phyloP scores from a whole-genome alignment of 2,113 vertebrate genomes.

The Ptychochromis oligacanthus region DNA sequence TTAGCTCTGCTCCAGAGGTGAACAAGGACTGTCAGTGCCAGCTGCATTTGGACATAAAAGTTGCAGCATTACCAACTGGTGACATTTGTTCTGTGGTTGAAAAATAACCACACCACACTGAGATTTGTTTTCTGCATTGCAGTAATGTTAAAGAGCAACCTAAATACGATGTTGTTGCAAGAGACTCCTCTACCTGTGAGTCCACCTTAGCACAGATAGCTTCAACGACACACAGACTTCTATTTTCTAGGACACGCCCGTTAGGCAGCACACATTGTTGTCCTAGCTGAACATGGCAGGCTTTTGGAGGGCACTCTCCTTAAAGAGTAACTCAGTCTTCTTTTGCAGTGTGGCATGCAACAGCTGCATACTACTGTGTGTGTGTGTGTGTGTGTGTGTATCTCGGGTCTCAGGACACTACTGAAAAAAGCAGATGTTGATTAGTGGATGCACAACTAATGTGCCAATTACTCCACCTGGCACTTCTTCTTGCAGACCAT shows the following conservation, averaged over 20 bases:
- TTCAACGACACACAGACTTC: background rate
- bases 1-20: too few species aligned
- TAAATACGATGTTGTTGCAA: background rate
- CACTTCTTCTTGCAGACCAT: background rate
- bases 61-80: too few species aligned
- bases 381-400: background rate
- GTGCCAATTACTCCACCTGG: background rate
- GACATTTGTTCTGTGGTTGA: too few species aligned
- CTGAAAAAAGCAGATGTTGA: background rate
- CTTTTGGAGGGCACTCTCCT: background rate
- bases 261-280: background rate
- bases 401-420: background rate
- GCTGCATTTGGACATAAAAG: too few species aligned
- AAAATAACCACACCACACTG: too few species aligned
- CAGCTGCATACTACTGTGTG: background rate
- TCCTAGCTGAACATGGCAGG: background rate
- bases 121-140: too few species aligned
- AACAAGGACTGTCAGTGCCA: too few species aligned
- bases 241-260: too few species aligned
- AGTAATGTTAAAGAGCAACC: too few species aligned
- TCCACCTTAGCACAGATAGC: background rate
- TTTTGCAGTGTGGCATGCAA: background rate
- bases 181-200: background rate
- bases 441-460: background rate
- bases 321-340: background rate